Evolutionary conservation across 2,888 invertebrate species (phyloP), one percentile per base, ranked within the genome.

Genomic region (Nyleta sp.): DNA sequence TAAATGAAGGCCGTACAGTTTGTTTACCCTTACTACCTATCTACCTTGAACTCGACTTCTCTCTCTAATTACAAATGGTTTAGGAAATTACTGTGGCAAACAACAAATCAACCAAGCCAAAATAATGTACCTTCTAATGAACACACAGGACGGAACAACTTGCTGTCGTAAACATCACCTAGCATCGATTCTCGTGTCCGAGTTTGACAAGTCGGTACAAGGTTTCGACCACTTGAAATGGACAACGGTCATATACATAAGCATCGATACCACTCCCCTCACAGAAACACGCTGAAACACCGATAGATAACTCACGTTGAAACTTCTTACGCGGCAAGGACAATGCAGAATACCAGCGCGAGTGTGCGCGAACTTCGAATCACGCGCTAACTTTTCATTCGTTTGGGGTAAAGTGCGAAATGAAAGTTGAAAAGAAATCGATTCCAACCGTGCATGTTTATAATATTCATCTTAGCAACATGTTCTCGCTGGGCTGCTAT

Each of bases 161-260:
- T 10, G 1, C 18, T 44, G 44, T 44, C 4, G 10, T 20, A 44
- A 15, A 40, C 40, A 40, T 15, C 17, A 15, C 17, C 13, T 40
- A 13, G 17, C 44, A 44, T 44, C 13, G 20, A 44, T 18, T 44
- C 20, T 1, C 1, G 20, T 10, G 11, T 20, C 15, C 31, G n/a
- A 50, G 31, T 50, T 50, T 31, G 50, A 50, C 24, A 48, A 24
- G 48, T 48, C 2, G 48, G n/a, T 28, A 48, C 48, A 48, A 8
- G 24, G 20, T 6, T n/a, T 24, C 13, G n/a, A 17, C 48, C 48
- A 17, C 13, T 10, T 17, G 31, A 31, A 50, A 10, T 50, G 50
- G 31, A 31, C 50, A 31, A 31, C 17, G 15, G 4, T 15, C 11
- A 18, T 31, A 50, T 17, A 11, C 50, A 17, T 31, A 50, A 31